Evolutionary conservation across 1,140 invertebrate species (phyloP).

Genomic region (Adelges cooleyi): DNA sequence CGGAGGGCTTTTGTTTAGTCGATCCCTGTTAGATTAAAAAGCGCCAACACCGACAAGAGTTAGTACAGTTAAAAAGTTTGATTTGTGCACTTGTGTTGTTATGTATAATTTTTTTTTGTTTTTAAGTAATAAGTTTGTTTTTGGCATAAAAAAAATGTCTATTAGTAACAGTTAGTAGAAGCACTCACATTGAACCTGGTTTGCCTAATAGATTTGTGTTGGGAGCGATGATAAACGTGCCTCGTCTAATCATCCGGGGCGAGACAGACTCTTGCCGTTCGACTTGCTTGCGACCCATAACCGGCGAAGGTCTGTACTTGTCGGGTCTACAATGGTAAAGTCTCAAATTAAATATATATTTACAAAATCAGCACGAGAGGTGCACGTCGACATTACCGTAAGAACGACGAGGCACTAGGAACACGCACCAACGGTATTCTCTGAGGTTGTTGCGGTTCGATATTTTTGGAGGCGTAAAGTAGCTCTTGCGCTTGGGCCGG

Average conservation of each 20-base stretch:
- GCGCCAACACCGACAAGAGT: slow-evolving; percentile 19
- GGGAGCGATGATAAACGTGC: slow-evolving; percentile 31
- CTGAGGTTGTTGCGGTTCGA: slow-evolving; percentile 29
- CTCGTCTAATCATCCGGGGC: slow-evolving; percentile 30
- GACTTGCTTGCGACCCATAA: slow-evolving; percentile 32
- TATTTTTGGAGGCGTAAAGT: slow-evolving; percentile 39
- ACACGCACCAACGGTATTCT: slow-evolving; percentile 47
- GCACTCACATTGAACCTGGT: slow-evolving; percentile 38
- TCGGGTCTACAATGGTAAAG: slow-evolving; percentile 29
- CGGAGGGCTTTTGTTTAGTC: slow-evolving; percentile 47
- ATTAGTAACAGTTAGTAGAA: slow-evolving; percentile 10
- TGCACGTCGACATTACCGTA: slow-evolving; percentile 41
- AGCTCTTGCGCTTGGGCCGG: slow-evolving; percentile 56
- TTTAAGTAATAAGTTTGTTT: not conserved
- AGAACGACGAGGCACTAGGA: slow-evolving; percentile 54
- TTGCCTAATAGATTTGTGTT: slow-evolving; percentile 31
- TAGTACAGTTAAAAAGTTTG: slow-evolving; percentile 24
- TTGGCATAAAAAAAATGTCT: not conserved
- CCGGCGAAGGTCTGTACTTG: slow-evolving; percentile 26
- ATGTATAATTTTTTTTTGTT: not conserved
- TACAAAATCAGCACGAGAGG: not conserved
- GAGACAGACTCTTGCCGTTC: slow-evolving; percentile 37
- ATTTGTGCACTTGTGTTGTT: not conserved
- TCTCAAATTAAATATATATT: not conserved
- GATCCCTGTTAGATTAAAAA: slow-evolving; percentile 39